Percentiles rank a stretch among this genome's conserved stretches.
These are phyloP conservation scores for Poecilia picta DNA, from an alignment of 2,797 vertebrate genomes.

Conservation along the genomic window DNA sequence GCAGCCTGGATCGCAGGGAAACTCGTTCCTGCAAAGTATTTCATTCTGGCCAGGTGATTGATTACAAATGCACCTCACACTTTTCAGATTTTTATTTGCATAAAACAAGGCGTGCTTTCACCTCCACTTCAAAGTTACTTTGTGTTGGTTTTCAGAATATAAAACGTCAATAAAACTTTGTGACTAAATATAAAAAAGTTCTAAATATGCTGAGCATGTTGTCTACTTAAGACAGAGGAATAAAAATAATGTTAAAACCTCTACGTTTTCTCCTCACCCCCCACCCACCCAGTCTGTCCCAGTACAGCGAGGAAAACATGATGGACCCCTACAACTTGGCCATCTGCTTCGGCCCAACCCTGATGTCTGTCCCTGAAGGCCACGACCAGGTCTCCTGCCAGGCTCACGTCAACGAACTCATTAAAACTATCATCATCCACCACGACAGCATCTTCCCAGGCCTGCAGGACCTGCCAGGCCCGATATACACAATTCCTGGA, in stretches of 20 bases:
- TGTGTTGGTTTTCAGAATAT: background rate
- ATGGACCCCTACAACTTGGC: conserved; percentile 99
- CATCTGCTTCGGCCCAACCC: conserved; percentile 97
- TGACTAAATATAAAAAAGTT: background rate
- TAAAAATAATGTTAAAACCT: conserved; percentile 15
- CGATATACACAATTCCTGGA: conserved; percentile 87
- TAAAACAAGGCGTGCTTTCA: background rate
- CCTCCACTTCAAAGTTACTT: background rate
- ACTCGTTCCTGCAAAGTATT: background rate
- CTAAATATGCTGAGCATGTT: background rate
- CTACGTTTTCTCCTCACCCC: background rate
- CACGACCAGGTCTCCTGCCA: conserved; percentile 97
- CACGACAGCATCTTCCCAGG: conserved; percentile 94
- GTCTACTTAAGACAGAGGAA: conserved; percentile 6
- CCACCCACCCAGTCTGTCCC: conserved; percentile 86
- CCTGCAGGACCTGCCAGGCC: conserved; percentile 88
- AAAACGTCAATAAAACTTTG: background rate
- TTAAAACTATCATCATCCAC: conserved; percentile 99
- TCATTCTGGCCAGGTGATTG: background rate
- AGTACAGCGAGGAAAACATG: conserved; percentile 99
- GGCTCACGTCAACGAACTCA: conserved; percentile 97
- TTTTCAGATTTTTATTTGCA: background rate
- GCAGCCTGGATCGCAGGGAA: background rate
- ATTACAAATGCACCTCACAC: background rate
- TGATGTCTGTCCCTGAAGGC: conserved; percentile 96